Conservation (phyloP, 1,140 invertebrate species). For the Drosophila bipectinata region DNA sequence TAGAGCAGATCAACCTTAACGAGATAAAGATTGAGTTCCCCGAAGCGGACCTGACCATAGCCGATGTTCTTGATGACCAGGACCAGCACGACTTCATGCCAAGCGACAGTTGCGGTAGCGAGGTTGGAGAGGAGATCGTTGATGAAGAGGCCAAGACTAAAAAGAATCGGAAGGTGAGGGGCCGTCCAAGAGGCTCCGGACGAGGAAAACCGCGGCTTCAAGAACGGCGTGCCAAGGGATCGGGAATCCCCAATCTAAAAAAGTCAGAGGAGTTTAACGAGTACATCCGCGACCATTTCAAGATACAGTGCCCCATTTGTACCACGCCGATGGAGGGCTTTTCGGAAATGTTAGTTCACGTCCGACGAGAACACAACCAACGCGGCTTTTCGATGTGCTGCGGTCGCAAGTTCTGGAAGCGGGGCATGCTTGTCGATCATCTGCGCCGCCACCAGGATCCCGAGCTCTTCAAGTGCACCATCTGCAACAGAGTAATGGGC, state of each 20-base stretch:
- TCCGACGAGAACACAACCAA: slow-evolving; percentile 56
- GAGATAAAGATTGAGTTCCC: slow-evolving; percentile 73
- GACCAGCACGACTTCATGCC: slow-evolving; percentile 1
- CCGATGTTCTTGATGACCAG: slow-evolving; percentile 67
- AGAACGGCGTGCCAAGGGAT: slow-evolving; percentile 5
- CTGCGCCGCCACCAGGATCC: slow-evolving; percentile 64
- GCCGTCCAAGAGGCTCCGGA: slow-evolving; percentile 6
- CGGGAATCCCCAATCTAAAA: slow-evolving; percentile 26
- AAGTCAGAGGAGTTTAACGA: slow-evolving; percentile 68
- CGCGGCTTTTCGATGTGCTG: slow-evolving; percentile 66
- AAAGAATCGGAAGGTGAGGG: slow-evolving; percentile 2
- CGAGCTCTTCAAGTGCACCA: slow-evolving; percentile 63
- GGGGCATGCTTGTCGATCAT: slow-evolving; percentile 64
- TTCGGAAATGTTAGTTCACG: slow-evolving; percentile 47
- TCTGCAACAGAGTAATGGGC: slow-evolving; percentile 65
- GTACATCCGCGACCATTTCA: slow-evolving; percentile 59
- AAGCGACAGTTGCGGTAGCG: slow-evolving; percentile 7
- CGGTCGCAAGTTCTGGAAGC: slow-evolving; percentile 60
- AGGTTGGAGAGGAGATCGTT: slow-evolving; percentile 48
- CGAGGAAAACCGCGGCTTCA: slow-evolving; percentile 1
- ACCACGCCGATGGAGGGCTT: slow-evolving; percentile 48
- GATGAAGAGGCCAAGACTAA: slow-evolving; percentile 32
- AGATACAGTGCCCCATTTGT: slow-evolving; percentile 59
- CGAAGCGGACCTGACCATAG: slow-evolving; percentile 65
- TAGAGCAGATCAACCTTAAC: slow-evolving; percentile 71